Percentiles rank a stretch among this genome's conserved stretches.
These are phyloP conservation scores for Drosophila miranda DNA, from an alignment of 1,140 invertebrate species.

Conservation along the genomic window DNA sequence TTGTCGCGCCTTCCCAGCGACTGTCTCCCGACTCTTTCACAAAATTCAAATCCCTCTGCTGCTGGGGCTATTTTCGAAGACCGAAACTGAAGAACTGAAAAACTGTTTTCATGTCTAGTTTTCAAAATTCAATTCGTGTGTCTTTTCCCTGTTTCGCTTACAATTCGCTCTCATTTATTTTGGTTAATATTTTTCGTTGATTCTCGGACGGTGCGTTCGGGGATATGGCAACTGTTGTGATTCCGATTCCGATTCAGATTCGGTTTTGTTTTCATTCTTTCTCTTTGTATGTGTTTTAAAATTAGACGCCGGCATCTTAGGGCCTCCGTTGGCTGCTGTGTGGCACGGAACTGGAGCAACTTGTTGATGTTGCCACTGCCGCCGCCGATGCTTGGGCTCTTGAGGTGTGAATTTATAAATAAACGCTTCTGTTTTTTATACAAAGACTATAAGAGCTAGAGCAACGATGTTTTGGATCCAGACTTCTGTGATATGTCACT, in stretches of 20 bases:
- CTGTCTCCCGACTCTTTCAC: constrained; percentile 53
- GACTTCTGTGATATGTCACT: no score
- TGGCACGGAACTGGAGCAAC: constrained; percentile 62
- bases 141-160: constrained; percentile 2
- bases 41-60: constrained; percentile 43
- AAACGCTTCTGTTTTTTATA: constrained; percentile 46
- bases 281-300: constrained; percentile 32
- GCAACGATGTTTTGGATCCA: no score
- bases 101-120: constrained; percentile 24
- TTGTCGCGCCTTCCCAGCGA: constrained; percentile 63
- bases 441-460: no score
- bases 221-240: constrained; percentile 42
- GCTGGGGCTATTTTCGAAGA: constrained; percentile 66
- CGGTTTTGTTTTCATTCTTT: constrained; percentile 22
- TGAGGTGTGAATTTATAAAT: constrained; percentile 66
- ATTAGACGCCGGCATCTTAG: constrained; percentile 64
- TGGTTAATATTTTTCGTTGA: constrained; percentile 44
- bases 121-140: constrained; percentile 55
- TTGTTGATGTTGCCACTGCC: constrained; percentile 54
- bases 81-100: constrained; percentile 46
- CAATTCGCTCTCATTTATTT: constrained; percentile 45
- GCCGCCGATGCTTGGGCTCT: constrained; percentile 1
- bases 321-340: constrained; percentile 18
- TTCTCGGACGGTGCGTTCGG: constrained; percentile 34
- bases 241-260: constrained; percentile 5